These are phyloP conservation scores for Bovichtus variegatus DNA, from an alignment of 2,797 vertebrate genomes.

Conservation along the genomic window DNA sequence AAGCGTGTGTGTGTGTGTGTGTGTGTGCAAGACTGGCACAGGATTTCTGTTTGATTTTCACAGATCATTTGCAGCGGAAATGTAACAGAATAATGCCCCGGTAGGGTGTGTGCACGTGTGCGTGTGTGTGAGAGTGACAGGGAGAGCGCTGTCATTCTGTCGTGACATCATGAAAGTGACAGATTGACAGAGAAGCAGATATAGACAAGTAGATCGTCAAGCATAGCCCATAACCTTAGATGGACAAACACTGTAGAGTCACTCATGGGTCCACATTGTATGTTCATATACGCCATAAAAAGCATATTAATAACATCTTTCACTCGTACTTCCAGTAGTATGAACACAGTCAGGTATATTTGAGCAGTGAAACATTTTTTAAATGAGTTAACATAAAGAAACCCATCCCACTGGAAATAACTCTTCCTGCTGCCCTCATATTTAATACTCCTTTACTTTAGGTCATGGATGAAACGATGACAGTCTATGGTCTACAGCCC, in stretches of 20 bases:
- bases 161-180: conserved; percentile 40
- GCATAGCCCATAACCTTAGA: conserved; percentile 24
- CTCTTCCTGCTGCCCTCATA: background rate
- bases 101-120: background rate
- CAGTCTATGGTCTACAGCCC: background rate
- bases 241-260: conserved; percentile 3
- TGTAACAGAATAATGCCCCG: no score
- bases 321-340: background rate
- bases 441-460: background rate
- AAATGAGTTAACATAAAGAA: conserved; percentile 5
- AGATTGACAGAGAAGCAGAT: conserved; percentile 40
- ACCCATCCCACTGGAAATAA: background rate
- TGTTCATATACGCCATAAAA: background rate
- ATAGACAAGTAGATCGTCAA: conserved; percentile 28
- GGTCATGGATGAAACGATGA: conserved; percentile 9
- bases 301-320: background rate
- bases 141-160: conserved; percentile 59
- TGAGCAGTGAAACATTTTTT: background rate
- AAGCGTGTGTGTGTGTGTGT: background rate
- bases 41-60: conserved; percentile 44
- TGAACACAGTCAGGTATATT: background rate
- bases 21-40: conserved; percentile 24
- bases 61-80: conserved; percentile 56
- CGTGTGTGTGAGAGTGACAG: conserved; percentile 18
- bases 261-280: background rate